A percentile compares a stretch with the other conserved stretches of the same genome.
Conservation (phyloP, 2,797 vertebrate genomes). For the Danio choprae region DNA sequence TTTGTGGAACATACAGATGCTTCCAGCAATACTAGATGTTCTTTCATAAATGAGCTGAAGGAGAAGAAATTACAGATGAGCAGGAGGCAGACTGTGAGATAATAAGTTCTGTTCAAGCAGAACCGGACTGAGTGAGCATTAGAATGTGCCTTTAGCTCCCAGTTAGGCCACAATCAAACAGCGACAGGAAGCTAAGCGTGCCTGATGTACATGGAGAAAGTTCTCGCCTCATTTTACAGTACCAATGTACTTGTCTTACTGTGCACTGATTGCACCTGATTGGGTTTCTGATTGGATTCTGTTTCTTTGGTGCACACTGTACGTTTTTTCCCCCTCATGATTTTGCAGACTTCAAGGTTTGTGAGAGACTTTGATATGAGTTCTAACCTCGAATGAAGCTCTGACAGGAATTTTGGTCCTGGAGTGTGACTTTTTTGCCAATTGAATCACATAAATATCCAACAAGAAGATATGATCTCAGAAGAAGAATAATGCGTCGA, state of each 20-base stretch:
- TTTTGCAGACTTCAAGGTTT: neutral
- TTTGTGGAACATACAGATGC: slow-evolving; percentile 20
- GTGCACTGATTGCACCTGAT: slow-evolving; percentile 50
- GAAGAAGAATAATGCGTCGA: neutral
- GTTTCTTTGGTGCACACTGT: slow-evolving; percentile 6
- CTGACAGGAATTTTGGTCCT: neutral
- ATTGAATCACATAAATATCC: too few relatives aligned
- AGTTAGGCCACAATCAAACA: slow-evolving; percentile 19
- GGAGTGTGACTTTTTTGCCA: neutral
- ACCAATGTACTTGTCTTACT: slow-evolving; percentile 31
- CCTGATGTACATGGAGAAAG: slow-evolving; percentile 6
- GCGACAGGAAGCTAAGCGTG: neutral
- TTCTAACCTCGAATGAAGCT: neutral
- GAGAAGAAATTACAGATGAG: slow-evolving; percentile 36
- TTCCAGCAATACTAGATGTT: slow-evolving; percentile 32
- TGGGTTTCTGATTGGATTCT: slow-evolving; percentile 41
- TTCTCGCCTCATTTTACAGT: slow-evolving; percentile 6
- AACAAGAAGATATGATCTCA: neutral
- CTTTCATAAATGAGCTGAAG: slow-evolving; percentile 33
- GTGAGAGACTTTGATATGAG: neutral
- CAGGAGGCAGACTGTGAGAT: slow-evolving; percentile 49
- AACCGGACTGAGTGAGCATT: slow-evolving; percentile 38
- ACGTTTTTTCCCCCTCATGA: neutral
- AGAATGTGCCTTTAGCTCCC: slow-evolving; percentile 36
- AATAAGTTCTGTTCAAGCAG: slow-evolving; percentile 57